Evolutionary conservation across 2,113 vertebrate species (phyloP), one percentile per base, ranked within the genome.

Genomic region (Cygnus atratus): DNA sequence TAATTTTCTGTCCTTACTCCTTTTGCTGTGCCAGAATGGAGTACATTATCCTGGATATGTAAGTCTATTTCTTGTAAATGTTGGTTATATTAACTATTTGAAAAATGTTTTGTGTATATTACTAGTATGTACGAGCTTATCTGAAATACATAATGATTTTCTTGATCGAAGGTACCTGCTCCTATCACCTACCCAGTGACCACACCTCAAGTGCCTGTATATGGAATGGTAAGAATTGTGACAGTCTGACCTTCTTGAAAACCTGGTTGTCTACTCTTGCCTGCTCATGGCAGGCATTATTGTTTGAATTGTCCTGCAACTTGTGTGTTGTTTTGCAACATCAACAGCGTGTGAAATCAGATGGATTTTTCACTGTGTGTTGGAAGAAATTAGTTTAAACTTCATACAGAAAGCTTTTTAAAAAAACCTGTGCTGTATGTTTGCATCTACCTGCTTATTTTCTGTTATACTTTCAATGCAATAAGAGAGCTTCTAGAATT

Each of bases 191-290:
- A 98, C 98, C 98, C 98, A 84, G 94, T 98, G 98, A 98, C 98
- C 95, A 98, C 98, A 97, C 98, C 99, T 95, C 98, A 99, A 99
- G 98, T 99, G 98, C 99, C 98, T 99, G 96, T 99, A 90, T 99
- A 99, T 96, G 98, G 99, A 98, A 99, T 99, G 99, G 99, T 99
- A 98, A 98, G 97, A 84, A 63, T 57, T 3, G 3, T 7, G 22
- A 65, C 57, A 35, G 21, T 44, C 44, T 68, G 61, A 7, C 50
- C 11, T 54, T 84, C 41, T 21, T 68, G 44, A 68, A 66, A 78
- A 48, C 20, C 11, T 8, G 11, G 5, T 41, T 88, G 31, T 76
- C 5, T 28, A 7, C 44, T 67, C 18, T 21, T 13, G 14, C 46
- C 46, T 57, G 65, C 80, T 82, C 26, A 6, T 48, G 39, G 17